phyloP scores from a whole-genome alignment of 2,113 vertebrate species.

The Otus sunia region DNA sequence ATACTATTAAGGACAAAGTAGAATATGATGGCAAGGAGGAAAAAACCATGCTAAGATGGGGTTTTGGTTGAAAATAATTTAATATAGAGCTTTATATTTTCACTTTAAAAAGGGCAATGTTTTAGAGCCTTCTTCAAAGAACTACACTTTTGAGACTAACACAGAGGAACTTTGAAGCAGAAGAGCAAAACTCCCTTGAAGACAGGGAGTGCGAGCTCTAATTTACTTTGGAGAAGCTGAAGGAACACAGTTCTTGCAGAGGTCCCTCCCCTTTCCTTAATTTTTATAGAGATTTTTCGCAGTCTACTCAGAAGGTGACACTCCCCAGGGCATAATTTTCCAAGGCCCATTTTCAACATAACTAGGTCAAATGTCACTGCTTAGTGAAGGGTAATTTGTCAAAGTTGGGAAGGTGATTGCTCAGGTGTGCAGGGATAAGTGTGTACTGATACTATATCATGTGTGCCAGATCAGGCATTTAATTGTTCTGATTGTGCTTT shows the following conservation, averaged over 20 bases:
- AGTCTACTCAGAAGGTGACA: not conserved
- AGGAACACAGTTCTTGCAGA: not conserved
- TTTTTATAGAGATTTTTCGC: not conserved
- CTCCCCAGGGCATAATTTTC: not conserved
- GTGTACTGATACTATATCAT: not conserved
- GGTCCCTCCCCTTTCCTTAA: not conserved
- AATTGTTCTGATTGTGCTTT: not conserved
- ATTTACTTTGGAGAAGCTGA: not conserved
- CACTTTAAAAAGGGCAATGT: not conserved
- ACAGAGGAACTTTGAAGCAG: not conserved
- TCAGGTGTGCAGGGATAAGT: not conserved
- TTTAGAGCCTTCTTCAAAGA: not conserved
- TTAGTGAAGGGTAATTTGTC: not conserved
- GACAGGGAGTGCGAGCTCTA: not conserved
- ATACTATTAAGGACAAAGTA: not conserved
- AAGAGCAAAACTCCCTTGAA: not conserved
- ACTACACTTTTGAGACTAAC: not conserved
- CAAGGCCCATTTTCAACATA: not conserved
- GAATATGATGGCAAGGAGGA: not conserved
- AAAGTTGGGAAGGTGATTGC: not conserved
- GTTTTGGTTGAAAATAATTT: not conserved
- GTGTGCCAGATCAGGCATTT: not conserved
- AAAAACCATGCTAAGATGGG: not conserved
- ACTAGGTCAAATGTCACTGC: not conserved
- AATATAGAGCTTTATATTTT: not conserved